Percentiles rank a stretch among this genome's conserved stretches.
Evolutionary conservation across 64 coral and sea anemone species (phyloP).

Genomic region (Acropora tenuis): DNA sequence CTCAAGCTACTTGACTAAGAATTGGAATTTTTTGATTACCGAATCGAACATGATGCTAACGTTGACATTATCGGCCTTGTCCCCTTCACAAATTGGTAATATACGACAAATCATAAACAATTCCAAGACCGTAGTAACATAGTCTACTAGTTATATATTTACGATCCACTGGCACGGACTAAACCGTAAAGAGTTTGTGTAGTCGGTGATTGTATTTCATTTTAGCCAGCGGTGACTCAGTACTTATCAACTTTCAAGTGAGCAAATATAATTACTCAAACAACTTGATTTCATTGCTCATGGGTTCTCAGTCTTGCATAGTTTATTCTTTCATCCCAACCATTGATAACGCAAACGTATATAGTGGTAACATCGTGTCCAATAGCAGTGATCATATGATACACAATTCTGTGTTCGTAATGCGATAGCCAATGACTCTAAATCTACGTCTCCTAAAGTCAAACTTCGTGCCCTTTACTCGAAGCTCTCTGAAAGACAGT

Average conservation of each 20-base stretch:
- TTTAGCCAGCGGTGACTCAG: background rate
- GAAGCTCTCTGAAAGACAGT: too few relatives aligned
- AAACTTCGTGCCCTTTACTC: too few relatives aligned
- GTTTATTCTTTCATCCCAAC: too few relatives aligned
- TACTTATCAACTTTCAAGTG: constrained; percentile 6
- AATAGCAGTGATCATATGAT: too few relatives aligned
- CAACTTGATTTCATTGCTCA: too few relatives aligned
- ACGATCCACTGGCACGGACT: background rate
- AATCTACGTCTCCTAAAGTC: too few relatives aligned
- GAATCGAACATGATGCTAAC: background rate
- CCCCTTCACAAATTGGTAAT: background rate
- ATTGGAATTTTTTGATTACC: background rate
- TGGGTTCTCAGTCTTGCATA: too few relatives aligned
- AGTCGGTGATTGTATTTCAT: too few relatives aligned
- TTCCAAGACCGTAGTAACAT: background rate
- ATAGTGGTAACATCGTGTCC: too few relatives aligned
- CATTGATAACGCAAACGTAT: too few relatives aligned
- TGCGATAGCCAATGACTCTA: too few relatives aligned
- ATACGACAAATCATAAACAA: background rate
- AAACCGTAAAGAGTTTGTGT: background rate
- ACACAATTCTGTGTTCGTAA: too few relatives aligned
- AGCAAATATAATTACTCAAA: constrained; percentile 12
- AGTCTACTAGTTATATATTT: background rate
- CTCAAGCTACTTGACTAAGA: background rate
- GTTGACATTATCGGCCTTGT: background rate